Base-by-base conservation (phyloP, 2,888 invertebrate genomes). In the Pterobdella sp. region DNA sequence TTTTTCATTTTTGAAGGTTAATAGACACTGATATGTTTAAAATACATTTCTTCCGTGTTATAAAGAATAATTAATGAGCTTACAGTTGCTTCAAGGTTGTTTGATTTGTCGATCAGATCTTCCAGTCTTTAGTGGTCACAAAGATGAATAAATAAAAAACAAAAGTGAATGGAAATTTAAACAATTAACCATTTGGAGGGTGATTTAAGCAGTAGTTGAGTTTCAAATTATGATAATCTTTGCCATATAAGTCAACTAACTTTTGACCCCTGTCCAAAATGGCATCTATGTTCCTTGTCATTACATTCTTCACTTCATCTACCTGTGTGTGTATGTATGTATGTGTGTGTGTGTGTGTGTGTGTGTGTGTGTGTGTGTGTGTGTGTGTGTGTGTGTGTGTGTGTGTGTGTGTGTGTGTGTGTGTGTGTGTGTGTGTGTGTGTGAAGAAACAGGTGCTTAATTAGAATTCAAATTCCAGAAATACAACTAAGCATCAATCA, bases 261-360 rank as follows among this genome's bases (percentile, higher is more conserved):
- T 36, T 64, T 74, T 84, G 83, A 14, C 83, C 84, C 64, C 84
- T 75, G 75, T 83, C 79, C 71, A 84, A 76, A 0, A 84, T 83
- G 36, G 80, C 79, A 73, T 83, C 82, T 49, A 84, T 83, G 75
- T 84, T 84, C 77, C 82, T 80, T 36, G 81, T 81, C 83, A 84
- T 83, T 1, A 84, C 81, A 31, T 79, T 82, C 74, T 82, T 82
- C 26, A 84, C 83, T 70, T 84, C 83, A 52, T 84, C 80, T 7
- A 83, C 83, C 75, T 83, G 83, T 56, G 42, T 68, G 36, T 35
- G 1, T 69, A 69, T 69, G 52, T 69, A 69, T 69, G 52, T 69
- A 60, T 69, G 52, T 69, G 52, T 69, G 1, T 70, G 32, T 26
- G 35, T 60, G 56, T 70, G 14, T 1, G 52, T 69, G 52, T 52